Conservation (phyloP, 92 coral and sea anemone species). For the Palythoa caribaeorum region DNA sequence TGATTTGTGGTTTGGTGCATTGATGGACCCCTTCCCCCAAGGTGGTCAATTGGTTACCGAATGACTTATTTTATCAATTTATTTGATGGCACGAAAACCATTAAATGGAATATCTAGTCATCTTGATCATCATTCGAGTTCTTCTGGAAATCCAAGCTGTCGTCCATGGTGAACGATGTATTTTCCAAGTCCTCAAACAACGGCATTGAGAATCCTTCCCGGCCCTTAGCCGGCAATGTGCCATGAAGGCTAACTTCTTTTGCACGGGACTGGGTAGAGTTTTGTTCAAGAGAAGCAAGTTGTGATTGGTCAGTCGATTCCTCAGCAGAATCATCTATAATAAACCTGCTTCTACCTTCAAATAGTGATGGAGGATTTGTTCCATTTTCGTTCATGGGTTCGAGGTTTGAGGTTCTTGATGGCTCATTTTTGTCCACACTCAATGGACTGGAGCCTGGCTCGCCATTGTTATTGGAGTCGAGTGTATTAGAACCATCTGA, state of each 20-base stretch:
- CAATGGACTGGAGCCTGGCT: neutral
- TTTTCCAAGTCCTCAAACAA: conserved; percentile 43
- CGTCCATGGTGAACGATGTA: conserved; percentile 37
- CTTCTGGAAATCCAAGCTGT: conserved; percentile 35
- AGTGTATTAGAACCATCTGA: neutral
- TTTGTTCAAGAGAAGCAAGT: neutral
- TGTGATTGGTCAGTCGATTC: neutral
- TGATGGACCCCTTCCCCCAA: too few species aligned
- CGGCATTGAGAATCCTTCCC: conserved; percentile 12
- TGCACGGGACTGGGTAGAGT: conserved; percentile 1
- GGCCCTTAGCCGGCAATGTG: neutral
- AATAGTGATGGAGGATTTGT: neutral
- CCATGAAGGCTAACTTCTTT: neutral
- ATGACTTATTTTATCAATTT: too few species aligned
- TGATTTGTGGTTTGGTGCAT: too few species aligned
- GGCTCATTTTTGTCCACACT: neutral
- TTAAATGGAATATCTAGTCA: neutral
- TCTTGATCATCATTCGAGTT: neutral
- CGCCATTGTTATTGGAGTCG: conserved; percentile 24
- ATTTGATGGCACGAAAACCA: too few species aligned
- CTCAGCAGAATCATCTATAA: neutral
- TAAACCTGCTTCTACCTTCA: neutral
- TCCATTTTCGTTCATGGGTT: neutral
- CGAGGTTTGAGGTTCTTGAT: neutral
- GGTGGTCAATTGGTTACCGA: too few species aligned